These are phyloP conservation scores for Bellardia bayeri DNA, from an alignment of 2,888 invertebrate genomes.

Conservation along the genomic window DNA sequence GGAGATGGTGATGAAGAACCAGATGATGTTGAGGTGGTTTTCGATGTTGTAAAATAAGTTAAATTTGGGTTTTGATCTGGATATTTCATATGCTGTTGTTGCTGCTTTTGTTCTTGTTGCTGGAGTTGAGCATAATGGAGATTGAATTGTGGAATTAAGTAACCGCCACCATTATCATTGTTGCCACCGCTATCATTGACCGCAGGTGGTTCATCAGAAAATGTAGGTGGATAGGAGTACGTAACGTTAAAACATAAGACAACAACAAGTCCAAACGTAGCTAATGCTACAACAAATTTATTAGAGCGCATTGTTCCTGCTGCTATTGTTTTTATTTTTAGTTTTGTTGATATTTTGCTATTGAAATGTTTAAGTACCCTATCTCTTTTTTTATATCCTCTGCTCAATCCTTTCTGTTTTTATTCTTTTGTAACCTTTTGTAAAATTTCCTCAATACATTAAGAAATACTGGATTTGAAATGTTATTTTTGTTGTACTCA, in stretches of 20 bases:
- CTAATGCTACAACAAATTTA: conserved; percentile 22
- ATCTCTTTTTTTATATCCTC: neutral
- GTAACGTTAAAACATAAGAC: conserved; percentile 5
- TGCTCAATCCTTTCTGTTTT: conserved; percentile 5
- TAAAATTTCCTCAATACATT: conserved; percentile 16
- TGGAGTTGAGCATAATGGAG: conserved; percentile 46
- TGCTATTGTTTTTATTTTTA: neutral
- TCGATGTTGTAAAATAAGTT: conserved; percentile 40
- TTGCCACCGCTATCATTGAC: conserved; percentile 34
- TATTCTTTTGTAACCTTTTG: conserved; percentile 27
- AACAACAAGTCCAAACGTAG: conserved; percentile 40
- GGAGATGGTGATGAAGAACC: conserved; percentile 48
- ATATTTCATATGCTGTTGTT: conserved; percentile 31
- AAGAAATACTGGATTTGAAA: neutral
- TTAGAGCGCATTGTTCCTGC: conserved; percentile 40
- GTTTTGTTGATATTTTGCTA: conserved; percentile 12
- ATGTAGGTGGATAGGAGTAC: conserved; percentile 62
- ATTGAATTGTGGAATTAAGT: conserved; percentile 48
- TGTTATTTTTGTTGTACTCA: conserved; percentile 10
- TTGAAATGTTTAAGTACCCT: neutral
- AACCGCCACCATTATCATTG: conserved; percentile 37
- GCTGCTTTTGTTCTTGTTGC: conserved; percentile 30
- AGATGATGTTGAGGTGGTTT: conserved; percentile 55
- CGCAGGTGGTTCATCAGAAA: conserved; percentile 66
- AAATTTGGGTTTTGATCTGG: conserved; percentile 14